phyloP scores from a whole-genome alignment of 2,113 vertebrate genomes.

The Cavia porcellus region DNA sequence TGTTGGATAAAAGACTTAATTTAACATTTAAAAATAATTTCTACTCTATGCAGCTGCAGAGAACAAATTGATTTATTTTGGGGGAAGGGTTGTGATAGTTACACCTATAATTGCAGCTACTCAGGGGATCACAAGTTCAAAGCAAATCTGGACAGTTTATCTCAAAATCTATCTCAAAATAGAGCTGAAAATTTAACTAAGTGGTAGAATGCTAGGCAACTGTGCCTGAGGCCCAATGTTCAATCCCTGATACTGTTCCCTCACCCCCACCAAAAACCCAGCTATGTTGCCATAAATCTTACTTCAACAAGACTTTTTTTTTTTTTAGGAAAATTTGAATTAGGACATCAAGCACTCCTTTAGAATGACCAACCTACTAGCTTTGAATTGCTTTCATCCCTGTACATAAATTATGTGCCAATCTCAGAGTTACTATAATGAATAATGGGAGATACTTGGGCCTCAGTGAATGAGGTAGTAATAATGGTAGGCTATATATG shows the following conservation, averaged over 20 bases:
- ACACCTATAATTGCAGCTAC: neutral
- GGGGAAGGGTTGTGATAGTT: too few relatives aligned
- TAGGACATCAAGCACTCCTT: neutral
- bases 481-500: neutral
- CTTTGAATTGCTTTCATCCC: neutral
- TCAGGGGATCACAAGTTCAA: neutral
- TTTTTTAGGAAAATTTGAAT: neutral
- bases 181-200: neutral
- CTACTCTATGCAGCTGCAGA: neutral
- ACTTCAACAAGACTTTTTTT: neutral
- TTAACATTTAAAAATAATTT: neutral
- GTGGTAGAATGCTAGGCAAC: neutral
- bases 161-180: neutral
- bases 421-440: neutral
- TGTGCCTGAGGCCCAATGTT: neutral
- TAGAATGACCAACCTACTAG: constrained; percentile 9
- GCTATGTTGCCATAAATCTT: neutral
- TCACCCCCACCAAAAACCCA: neutral
- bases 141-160: neutral
- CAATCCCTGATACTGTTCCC: neutral
- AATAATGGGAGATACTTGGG: constrained; percentile 6
- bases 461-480: neutral
- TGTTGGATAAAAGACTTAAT: neutral
- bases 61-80: neutral
- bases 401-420: neutral